Conservation (phyloP, 2,113 vertebrate genomes). For the Zingel zingel region DNA sequence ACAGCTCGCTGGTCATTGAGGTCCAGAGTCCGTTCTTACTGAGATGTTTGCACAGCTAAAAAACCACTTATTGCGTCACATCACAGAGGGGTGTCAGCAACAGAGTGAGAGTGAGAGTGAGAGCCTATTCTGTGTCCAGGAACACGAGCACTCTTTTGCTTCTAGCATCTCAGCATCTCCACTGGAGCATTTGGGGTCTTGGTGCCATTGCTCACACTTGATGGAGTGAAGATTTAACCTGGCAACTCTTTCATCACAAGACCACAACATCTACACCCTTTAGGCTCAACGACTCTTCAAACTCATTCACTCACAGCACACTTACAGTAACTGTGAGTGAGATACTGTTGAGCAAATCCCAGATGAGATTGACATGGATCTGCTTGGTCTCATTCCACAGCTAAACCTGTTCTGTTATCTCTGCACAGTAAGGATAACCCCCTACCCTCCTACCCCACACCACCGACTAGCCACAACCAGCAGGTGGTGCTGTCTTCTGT, state of each 20-base stretch:
- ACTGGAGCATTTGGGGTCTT: neutral
- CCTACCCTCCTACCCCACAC: conserved; percentile 23
- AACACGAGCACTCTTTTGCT: neutral
- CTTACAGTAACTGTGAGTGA: conserved; percentile 24
- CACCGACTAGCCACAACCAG: conserved; percentile 65
- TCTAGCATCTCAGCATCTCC: neutral
- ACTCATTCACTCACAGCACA: conserved; percentile 28
- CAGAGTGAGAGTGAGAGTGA: conserved; percentile 24
- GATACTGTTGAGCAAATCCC: conserved; percentile 15
- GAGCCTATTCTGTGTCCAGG: neutral
- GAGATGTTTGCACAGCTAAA: conserved; percentile 72
- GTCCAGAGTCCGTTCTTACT: conserved; percentile 73
- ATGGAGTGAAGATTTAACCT: neutral
- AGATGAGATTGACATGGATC: conserved; percentile 35
- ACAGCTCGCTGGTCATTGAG: conserved; percentile 48
- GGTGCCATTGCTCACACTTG: conserved; percentile 6
- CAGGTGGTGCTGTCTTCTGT: conserved; percentile 85
- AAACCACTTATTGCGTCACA: conserved; percentile 55
- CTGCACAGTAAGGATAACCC: neutral
- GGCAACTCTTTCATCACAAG: conserved; percentile 7
- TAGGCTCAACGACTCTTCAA: neutral
- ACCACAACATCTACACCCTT: conserved; percentile 4
- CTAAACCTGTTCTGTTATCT: conserved; percentile 28
- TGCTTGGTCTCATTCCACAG: conserved; percentile 14
- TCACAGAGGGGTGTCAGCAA: conserved; percentile 51